phyloP scores from a whole-genome alignment of 1,140 invertebrate genomes.

The Magallana angulata region DNA sequence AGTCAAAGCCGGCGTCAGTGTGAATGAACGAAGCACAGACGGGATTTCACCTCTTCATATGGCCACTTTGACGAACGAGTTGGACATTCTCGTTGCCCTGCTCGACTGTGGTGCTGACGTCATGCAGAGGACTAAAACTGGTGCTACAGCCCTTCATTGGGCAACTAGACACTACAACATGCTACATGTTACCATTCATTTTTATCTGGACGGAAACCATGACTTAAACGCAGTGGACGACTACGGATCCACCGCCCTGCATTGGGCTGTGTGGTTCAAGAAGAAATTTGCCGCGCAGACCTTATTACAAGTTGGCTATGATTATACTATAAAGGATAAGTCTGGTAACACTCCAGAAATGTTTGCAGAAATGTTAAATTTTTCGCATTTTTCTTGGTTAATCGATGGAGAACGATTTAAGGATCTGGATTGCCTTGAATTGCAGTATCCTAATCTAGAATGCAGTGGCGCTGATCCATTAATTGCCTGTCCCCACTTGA shows the following conservation, averaged over 20 bases:
- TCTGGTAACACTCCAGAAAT: not conserved
- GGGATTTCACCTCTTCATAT: constrained; percentile 20
- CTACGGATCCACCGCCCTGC: constrained; percentile 38
- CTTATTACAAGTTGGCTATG: constrained; percentile 10
- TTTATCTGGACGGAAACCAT: not conserved
- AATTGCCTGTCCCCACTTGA: constrained; percentile 38
- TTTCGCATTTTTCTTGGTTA: not conserved
- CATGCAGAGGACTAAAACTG: constrained; percentile 14
- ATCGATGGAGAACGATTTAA: not conserved
- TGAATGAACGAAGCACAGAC: not conserved
- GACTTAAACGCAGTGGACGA: not conserved
- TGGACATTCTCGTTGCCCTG: constrained; percentile 13
- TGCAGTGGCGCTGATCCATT: constrained; percentile 22
- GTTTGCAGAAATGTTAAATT: constrained; percentile 23
- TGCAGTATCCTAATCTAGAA: not conserved
- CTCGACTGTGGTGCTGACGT: constrained; percentile 30
- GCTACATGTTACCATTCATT: not conserved
- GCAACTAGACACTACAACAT: constrained; percentile 26
- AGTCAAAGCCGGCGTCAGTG: not conserved
- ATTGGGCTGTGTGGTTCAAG: constrained; percentile 43
- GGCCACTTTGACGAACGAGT: constrained; percentile 17
- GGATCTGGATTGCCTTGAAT: not conserved
- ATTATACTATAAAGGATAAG: constrained; percentile 31
- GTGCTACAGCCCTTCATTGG: constrained; percentile 23
- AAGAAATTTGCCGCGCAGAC: not conserved